Conservation (phyloP, 1,140 invertebrate genomes). For the Plectrocnemia conspersa region DNA sequence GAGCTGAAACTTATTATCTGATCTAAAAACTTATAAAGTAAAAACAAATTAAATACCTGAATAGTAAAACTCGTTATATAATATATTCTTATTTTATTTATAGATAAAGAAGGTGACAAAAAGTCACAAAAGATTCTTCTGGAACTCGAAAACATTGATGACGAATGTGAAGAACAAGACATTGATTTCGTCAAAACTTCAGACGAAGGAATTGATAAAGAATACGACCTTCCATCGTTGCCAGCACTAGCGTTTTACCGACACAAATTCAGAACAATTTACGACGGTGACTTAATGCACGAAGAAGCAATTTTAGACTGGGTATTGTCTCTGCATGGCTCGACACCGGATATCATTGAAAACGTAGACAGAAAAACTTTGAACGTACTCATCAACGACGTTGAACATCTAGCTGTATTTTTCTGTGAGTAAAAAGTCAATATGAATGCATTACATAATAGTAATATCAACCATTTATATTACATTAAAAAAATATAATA, state of each 20-base stretch:
- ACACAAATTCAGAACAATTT: conserved; percentile 85
- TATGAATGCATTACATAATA: not conserved
- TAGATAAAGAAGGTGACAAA: conserved; percentile 85
- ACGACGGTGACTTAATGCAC: conserved; percentile 82
- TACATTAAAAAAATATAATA: not conserved
- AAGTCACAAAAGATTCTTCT: conserved; percentile 83
- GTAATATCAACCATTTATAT: not conserved
- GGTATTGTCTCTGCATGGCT: conserved; percentile 80
- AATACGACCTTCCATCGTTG: conserved; percentile 79
- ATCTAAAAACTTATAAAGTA: conserved; percentile 10
- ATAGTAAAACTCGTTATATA: not conserved
- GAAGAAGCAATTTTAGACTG: conserved; percentile 87
- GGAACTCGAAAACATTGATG: conserved; percentile 91
- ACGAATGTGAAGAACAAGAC: conserved; percentile 87
- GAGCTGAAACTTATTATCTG: conserved; percentile 13
- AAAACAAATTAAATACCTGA: not conserved
- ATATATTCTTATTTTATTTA: conserved; percentile 15
- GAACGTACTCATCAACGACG: conserved; percentile 81
- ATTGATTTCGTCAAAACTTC: conserved; percentile 93
- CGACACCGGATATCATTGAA: conserved; percentile 84
- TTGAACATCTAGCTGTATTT: conserved; percentile 87
- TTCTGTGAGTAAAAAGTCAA: conserved; percentile 69
- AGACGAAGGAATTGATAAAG: conserved; percentile 80
- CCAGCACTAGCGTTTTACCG: conserved; percentile 86
- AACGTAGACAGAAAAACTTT: conserved; percentile 86